These are phyloP conservation scores for Sepioteuthis lessoniana DNA, from an alignment of 2,888 invertebrate species.

Conservation along the genomic window DNA sequence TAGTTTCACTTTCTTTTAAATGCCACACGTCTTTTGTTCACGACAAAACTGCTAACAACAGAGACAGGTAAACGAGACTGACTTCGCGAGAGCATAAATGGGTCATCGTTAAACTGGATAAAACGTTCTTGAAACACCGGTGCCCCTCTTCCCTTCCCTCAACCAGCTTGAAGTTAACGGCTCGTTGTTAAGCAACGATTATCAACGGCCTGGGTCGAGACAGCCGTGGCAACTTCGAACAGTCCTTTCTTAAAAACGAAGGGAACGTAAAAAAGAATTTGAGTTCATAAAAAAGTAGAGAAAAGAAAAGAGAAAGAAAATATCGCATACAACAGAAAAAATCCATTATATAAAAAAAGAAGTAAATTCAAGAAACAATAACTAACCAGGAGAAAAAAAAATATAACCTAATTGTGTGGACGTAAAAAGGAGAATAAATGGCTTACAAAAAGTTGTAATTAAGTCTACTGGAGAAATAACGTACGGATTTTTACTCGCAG, in stretches of 20 bases:
- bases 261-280: not conserved
- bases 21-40: not conserved
- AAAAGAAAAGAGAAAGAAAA: not conserved
- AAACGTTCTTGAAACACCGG: not conserved
- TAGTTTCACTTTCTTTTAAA: not conserved
- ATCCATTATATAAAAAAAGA: not conserved
- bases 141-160: not conserved
- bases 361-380: not conserved
- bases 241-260: not conserved
- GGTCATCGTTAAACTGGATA: not conserved
- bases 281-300: not conserved
- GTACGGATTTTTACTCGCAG: conserved; percentile 17
- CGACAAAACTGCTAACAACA: not conserved
- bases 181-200: conserved; percentile 33
- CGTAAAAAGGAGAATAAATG: not conserved
- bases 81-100: not conserved
- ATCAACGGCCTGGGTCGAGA: not conserved
- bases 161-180: not conserved
- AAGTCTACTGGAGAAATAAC: conserved; percentile 21
- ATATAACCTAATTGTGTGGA: not conserved
- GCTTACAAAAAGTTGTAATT: conserved; percentile 33
- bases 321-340: not conserved
- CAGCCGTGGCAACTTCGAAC: not conserved
- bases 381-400: not conserved
- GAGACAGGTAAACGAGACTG: conserved; percentile 7